A percentile compares a stretch with the other conserved stretches of the same genome.
Conservation (phyloP, 2,113 vertebrate species). For the Hippocampus abdominalis region DNA sequence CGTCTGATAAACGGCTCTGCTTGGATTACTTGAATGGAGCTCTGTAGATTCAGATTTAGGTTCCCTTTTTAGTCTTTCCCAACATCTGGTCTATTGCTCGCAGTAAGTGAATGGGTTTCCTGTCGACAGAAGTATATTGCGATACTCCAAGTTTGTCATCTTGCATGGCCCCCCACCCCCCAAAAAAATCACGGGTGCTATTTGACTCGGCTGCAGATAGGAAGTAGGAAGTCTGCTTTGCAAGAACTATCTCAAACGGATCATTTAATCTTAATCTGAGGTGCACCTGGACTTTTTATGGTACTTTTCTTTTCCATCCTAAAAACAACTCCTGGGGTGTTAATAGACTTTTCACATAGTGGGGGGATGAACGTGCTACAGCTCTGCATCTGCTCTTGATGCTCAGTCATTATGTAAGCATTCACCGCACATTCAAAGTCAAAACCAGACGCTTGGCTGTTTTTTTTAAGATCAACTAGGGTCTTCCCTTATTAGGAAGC, state of each 20-base stretch:
- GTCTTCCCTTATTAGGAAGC: slow-evolving; percentile 74
- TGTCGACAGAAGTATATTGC: slow-evolving; percentile 39
- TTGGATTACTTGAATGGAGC: background rate
- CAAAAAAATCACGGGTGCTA: background rate
- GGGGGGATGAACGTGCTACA: slow-evolving; percentile 29
- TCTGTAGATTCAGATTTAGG: background rate
- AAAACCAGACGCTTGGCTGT: slow-evolving; percentile 37
- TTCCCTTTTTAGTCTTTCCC: slow-evolving; percentile 13
- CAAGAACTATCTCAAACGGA: slow-evolving; percentile 1
- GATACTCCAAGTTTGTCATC: slow-evolving; percentile 28
- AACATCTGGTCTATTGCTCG: slow-evolving; percentile 41
- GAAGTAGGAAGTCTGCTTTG: slow-evolving; percentile 23
- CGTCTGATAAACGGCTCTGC: background rate
- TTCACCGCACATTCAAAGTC: slow-evolving; percentile 34
- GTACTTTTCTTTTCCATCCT: slow-evolving; percentile 26
- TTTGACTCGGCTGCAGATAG: slow-evolving; percentile 13
- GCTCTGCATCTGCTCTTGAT: slow-evolving; percentile 27
- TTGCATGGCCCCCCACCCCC: slow-evolving; percentile 24
- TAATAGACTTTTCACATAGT: slow-evolving; percentile 43
- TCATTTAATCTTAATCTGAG: slow-evolving; percentile 19
- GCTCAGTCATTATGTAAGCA: slow-evolving; percentile 55
- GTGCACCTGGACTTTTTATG: slow-evolving; percentile 42
- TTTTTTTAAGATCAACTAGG: slow-evolving; percentile 37
- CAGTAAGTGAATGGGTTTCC: slow-evolving; percentile 33
- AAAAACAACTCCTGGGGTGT: slow-evolving; percentile 22